Evolutionary conservation across 2,888 invertebrate genomes (phyloP), one percentile per base, ranked within the genome.

Genomic region (Apotomis betuletana): DNA sequence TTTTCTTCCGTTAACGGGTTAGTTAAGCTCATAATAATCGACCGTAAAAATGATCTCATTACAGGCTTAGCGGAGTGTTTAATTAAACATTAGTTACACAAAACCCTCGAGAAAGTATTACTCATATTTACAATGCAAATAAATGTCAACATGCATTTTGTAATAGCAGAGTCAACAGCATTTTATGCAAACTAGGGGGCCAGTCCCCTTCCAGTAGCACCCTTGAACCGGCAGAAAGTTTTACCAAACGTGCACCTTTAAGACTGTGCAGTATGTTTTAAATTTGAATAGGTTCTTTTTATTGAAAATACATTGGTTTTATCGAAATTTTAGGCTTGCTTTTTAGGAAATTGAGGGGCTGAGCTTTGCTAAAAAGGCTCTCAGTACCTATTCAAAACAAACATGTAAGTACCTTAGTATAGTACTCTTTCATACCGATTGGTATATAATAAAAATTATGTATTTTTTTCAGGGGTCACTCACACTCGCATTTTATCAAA

Each of bases 131-230:
- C 79, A 83, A 84, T 82, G 81, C 81, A 87, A 89, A 87, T 85
- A 83, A 85, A 84, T 85, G 86, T 84, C 83, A 86, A 86, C 85
- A 85, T 82, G 81, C 82, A 82, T 81, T 78, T 81, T 78, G 77
- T 86, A 87, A 87, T 83, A 84, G 84, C 80, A 83, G 79, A 86
- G 83, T 85, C 83, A 87, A 88, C 86, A 87, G 83, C 86, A 84
- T 88, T 87, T 83, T 83, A 80, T 81, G 81, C 82, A 85, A 88
- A 87, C 85, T 84, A 82, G 69, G 69, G 69, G 67, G 12, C 46
- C 46, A 46, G 49, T n/a, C 55, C 60, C 61, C 27, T 36, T 38
- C 55, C 46, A 12, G 49, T 55, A 51, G 10, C 72, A 63, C 62
- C 62, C 63, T 52, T 71, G 12, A 15, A 62, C 6, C 4, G 52